A percentile compares a stretch with the other conserved stretches of the same genome.
Conservation (phyloP, 2,113 vertebrate species). For the Potamarius usumacintae region DNA sequence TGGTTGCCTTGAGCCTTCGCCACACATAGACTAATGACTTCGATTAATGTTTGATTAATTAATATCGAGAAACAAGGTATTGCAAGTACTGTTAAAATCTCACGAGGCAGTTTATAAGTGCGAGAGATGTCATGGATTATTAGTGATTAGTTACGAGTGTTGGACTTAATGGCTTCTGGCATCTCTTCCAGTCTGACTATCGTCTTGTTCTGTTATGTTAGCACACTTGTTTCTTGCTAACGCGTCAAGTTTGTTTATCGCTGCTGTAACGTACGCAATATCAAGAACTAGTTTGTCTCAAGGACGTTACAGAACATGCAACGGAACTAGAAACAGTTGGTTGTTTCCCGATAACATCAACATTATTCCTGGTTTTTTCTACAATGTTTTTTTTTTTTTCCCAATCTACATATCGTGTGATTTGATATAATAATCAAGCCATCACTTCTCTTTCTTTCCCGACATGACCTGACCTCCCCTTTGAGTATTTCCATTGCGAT, state of each 20-base stretch:
- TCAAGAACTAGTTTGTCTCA: neutral
- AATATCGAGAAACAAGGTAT: neutral
- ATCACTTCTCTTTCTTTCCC: neutral
- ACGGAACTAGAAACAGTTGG: neutral
- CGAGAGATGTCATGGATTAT: neutral
- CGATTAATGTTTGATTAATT: conserved; percentile 33
- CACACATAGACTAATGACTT: conserved; percentile 15
- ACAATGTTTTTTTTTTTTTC: too few relatives aligned
- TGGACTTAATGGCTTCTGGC: neutral
- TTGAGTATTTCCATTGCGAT: neutral
- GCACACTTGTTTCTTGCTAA: neutral
- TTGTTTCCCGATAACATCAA: too few relatives aligned
- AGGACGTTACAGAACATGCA: neutral
- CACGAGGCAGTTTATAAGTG: neutral
- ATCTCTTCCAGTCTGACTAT: neutral
- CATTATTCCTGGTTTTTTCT: too few relatives aligned
- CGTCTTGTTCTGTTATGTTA: neutral
- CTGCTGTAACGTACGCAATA: neutral
- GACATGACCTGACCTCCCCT: neutral
- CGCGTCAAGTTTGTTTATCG: neutral
- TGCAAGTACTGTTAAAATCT: neutral
- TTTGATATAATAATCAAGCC: too few relatives aligned
- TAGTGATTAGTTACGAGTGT: neutral
- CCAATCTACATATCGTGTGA: neutral
- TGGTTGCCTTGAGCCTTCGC: neutral